Evolutionary conservation across 2,888 invertebrate genomes (phyloP).

Genomic region (Drosophila diplacantha): DNA sequence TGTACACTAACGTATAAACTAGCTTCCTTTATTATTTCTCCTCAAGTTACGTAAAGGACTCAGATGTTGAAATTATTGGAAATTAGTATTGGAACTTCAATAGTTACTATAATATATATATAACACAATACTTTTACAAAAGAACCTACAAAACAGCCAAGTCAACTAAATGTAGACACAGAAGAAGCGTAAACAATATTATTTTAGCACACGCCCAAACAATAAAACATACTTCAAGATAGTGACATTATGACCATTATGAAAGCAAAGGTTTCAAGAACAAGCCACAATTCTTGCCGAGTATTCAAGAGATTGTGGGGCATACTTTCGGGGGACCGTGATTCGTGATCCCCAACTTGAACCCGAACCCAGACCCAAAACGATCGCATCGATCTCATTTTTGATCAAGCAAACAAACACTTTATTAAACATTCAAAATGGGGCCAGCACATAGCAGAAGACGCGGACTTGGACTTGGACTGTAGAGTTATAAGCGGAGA

Average conservation of each 20-base stretch:
- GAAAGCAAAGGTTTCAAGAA: not conserved
- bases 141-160: no score
- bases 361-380: not conserved
- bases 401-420: constrained; percentile 15
- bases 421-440: constrained; percentile 26
- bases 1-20: no score
- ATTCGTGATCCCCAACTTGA: not conserved
- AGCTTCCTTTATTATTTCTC: no score
- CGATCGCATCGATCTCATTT: constrained; percentile 3
- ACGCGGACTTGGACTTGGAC: constrained; percentile 25
- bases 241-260: not conserved
- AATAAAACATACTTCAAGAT: not conserved
- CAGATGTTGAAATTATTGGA: no score
- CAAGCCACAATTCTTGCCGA: no score
- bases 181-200: no score
- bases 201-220: not conserved
- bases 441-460: constrained; percentile 27
- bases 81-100: no score
- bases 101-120: no score
- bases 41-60: no score
- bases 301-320: not conserved
- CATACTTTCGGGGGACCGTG: constrained; percentile 20
- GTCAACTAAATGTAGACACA: no score
- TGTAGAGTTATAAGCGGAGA: constrained; percentile 9
- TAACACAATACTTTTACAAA: no score